Conservation (phyloP, 2,888 invertebrate genomes). For the Microctonus aethiopoides region DNA sequence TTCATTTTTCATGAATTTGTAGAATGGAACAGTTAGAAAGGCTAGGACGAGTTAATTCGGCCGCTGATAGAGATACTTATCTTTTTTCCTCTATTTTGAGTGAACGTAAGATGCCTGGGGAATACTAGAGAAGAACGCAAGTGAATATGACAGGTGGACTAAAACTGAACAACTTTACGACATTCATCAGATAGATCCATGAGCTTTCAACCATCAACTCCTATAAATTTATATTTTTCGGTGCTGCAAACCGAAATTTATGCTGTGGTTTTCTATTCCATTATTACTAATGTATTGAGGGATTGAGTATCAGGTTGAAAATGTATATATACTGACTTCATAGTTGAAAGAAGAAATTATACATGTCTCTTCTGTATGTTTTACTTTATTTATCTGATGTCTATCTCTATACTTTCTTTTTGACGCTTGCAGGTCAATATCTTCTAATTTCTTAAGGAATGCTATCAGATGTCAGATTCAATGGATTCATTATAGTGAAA, state of each 20-base stretch:
- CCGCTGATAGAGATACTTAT: neutral
- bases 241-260: neutral
- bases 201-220: neutral
- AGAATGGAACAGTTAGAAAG: neutral
- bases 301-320: too few relatives aligned
- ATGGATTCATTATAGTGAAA: constrained; percentile 23
- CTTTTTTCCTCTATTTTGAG: neutral
- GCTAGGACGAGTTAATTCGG: constrained; percentile 1
- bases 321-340: too few relatives aligned
- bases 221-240: neutral
- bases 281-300: too few relatives aligned
- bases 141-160: constrained; percentile 45
- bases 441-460: neutral
- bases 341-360: too few relatives aligned
- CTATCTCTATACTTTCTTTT: neutral
- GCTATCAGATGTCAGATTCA: constrained; percentile 10
- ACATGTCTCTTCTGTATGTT: too few relatives aligned
- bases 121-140: constrained; percentile 29
- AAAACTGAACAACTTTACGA: constrained; percentile 49
- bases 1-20: neutral
- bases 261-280: too few relatives aligned
- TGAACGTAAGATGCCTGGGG: neutral
- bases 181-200: constrained; percentile 24
- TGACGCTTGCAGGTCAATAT: too few relatives aligned
- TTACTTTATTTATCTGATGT: too few relatives aligned